Conservation (phyloP, 2,113 vertebrate species). For the Trogon melanurus region DNA sequence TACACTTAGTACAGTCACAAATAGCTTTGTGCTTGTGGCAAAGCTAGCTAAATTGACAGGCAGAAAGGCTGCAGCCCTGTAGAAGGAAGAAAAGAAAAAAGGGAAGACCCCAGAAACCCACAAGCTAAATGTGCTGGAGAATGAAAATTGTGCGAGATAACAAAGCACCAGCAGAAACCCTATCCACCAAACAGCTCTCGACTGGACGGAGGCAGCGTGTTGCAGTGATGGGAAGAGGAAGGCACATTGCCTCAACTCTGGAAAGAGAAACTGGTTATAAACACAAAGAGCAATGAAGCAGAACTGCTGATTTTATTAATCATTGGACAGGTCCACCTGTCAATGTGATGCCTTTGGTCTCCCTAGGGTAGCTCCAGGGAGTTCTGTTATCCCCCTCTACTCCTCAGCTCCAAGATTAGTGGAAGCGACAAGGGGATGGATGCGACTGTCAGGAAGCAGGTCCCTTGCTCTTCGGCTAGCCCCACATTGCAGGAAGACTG, state of each 20-base stretch:
- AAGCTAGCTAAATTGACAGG: not conserved
- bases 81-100: not conserved
- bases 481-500: not conserved
- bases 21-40: not conserved
- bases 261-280: not conserved
- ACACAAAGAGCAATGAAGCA: not conserved
- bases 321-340: not conserved
- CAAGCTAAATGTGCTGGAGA: not conserved
- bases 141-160: not conserved
- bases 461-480: rapidly evolving
- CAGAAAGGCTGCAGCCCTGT: not conserved
- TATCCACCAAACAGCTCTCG: not conserved
- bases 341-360: not conserved
- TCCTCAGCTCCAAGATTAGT: not conserved
- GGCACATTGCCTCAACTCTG: not conserved
- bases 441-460: not conserved
- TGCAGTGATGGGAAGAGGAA: not conserved
- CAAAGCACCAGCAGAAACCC: not conserved
- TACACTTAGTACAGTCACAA: not conserved
- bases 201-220: not conserved
- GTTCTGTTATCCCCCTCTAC: not conserved
- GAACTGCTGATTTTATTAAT: not conserved
- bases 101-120: not conserved
- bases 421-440: not conserved
- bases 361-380: not conserved